Evolutionary conservation across 2,113 vertebrate species (phyloP), one percentile per base, ranked within the genome.

Genomic region (Myanophis thanlyinensis): DNA sequence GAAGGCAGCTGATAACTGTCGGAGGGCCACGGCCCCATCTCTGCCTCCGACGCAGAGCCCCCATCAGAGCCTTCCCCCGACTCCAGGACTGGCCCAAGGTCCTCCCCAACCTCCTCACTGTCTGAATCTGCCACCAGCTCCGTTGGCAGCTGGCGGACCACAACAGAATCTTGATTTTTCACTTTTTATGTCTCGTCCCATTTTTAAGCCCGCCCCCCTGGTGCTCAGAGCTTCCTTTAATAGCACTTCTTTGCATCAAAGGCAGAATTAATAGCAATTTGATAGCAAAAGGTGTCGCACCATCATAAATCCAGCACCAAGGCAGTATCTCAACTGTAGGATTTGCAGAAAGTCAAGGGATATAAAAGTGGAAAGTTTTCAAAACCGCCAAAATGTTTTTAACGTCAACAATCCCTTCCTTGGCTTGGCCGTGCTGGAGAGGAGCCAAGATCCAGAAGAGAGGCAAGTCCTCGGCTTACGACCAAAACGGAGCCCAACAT

Each of bases 51-150:
- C n/a, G n/a, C n/a, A n/a, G n/a, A n/a, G n/a, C n/a, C n/a, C n/a
- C n/a, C n/a, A n/a, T n/a, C n/a, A n/a, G n/a, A n/a, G n/a, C n/a
- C n/a, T n/a, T n/a, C n/a, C n/a, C n/a, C n/a, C n/a, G n/a, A n/a
- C n/a, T n/a, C n/a, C n/a, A n/a, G n/a, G n/a, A n/a, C n/a, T n/a
- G n/a, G n/a, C n/a, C n/a, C n/a, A 5, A 67, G 30, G 59, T 7
- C 54, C 0, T 0, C 7, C 18, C 52, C 2, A 2, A 2, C 23
- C 10, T 1, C 5, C 51, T 15, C 15, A 13, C 13, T 0, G 2
- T 3, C 51, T 15, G 9, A 13, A 13, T 3, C 6, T 27, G 8
- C 56, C 9, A 59, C 25, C 25, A 27, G 25, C 56, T 8, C 56
- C 3, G 56, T 59, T 59, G 25, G 25, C n/a, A n/a, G n/a, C n/a